Percentiles rank a stretch among this genome's conserved stretches.
These are phyloP conservation scores for Prietella phreatophila DNA, from an alignment of 2,113 vertebrate species.

Conservation along the genomic window DNA sequence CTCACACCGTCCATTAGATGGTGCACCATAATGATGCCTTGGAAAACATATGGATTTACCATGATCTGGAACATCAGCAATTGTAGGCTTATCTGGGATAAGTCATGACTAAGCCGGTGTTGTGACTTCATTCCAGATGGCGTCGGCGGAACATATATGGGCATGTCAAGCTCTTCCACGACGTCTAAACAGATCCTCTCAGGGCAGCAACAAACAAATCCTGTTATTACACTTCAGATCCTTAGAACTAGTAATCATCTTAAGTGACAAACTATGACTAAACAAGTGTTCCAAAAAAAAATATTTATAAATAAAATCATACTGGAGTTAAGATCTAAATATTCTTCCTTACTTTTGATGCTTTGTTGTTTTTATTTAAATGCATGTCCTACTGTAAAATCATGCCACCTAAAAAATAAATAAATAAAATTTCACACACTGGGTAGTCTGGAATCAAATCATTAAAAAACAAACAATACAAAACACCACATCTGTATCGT, in stretches of 20 bases:
- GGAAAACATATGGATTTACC: background rate
- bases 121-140: background rate
- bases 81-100: slow-evolving; percentile 9
- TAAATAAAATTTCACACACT: background rate
- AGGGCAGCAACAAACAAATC: background rate
- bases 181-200: background rate
- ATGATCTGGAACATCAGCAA: background rate
- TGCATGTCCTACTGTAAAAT: background rate
- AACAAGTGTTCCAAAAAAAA: background rate
- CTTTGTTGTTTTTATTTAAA: background rate
- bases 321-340: background rate
- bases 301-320: no score
- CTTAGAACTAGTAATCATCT: background rate
- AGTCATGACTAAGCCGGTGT: background rate
- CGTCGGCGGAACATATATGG: background rate
- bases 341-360: background rate
- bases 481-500: no score
- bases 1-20: background rate
- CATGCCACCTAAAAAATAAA: no score
- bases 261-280: background rate
- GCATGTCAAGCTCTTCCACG: background rate
- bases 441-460: background rate
- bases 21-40: background rate
- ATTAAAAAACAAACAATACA: no score
- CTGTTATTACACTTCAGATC: background rate